Evolutionary conservation across 2,888 invertebrate genomes (phyloP).

Genomic region (Itoplectis maculator): DNA sequence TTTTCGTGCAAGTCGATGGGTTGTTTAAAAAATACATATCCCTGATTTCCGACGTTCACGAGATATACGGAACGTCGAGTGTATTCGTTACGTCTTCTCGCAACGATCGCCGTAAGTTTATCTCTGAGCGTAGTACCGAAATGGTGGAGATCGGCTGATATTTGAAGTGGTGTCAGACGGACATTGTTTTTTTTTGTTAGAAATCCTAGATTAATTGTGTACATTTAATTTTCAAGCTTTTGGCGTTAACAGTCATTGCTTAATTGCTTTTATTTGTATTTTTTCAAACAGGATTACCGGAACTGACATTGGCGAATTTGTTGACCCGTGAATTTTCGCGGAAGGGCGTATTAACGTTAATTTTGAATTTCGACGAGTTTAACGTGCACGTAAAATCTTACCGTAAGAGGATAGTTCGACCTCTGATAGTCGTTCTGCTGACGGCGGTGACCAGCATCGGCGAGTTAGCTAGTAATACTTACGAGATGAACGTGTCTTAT

Average conservation of each 20-base stretch:
- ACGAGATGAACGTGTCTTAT: slow-evolving; percentile 60
- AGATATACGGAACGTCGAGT: slow-evolving; percentile 68
- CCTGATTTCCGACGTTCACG: slow-evolving; percentile 62
- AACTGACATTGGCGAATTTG: slow-evolving; percentile 50
- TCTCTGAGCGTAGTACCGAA: not conserved
- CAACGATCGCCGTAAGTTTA: slow-evolving; percentile 23
- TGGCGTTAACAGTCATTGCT: not conserved
- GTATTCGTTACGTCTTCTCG: slow-evolving; percentile 67
- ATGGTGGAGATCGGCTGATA: too few species aligned
- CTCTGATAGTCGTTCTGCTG: slow-evolving; percentile 73
- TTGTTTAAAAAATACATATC: not conserved
- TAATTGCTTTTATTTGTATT: too few species aligned
- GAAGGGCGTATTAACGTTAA: slow-evolving; percentile 53
- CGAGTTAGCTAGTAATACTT: slow-evolving; percentile 66
- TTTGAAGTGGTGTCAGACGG: too few species aligned
- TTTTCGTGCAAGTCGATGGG: not conserved
- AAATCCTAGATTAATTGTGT: too few species aligned
- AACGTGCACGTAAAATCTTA: slow-evolving; percentile 37
- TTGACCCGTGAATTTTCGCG: slow-evolving; percentile 68
- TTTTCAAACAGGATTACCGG: slow-evolving; percentile 28
- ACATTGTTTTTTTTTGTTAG: too few species aligned
- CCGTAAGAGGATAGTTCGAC: slow-evolving; percentile 58
- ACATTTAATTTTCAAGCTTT: too few species aligned
- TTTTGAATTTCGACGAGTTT: slow-evolving; percentile 57
- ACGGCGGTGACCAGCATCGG: slow-evolving; percentile 56